Base-by-base conservation (phyloP, 2,888 invertebrate species). In the Cotesia congregata region DNA sequence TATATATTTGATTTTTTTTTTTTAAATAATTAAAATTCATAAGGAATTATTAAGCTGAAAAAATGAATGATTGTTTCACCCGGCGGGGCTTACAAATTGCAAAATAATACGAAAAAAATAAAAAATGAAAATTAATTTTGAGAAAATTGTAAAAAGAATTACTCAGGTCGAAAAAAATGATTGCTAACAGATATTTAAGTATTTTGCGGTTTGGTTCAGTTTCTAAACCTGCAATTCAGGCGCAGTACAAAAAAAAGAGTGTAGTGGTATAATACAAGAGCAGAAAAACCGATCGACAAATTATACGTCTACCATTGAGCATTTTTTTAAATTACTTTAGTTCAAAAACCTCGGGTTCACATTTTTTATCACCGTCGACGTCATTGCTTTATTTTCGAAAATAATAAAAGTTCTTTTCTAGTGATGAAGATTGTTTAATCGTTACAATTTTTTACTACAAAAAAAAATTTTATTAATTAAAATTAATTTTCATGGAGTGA, bases 161-260 rank as follows among this genome's bases (percentile, higher is more conserved):
- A 50, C 50, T 12, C 0, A 12, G 12, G 50, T 12, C 12, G 7
- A 50, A 50, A 50, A 12, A 50, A 50, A 50, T 12, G 6, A 50
- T 50, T 50, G 50, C 6, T 50, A 50, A 59, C 40, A 76, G 20
- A 41, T 70, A 72, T 68, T 39, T 61, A 68, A 40, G 40, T 62
- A 15, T 38, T 38, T 72, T 72, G 69, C 75, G 39, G 69, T 39
- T 17, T 59, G 38, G 67, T 69, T 61, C 69, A 68, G 41, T 41
- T 74, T 75, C 77, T 79, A 81, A 78, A 73, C 78, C 79, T 64
- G 64, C 77, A 78, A 77, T 81, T 77, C 78, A 65, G 60, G 69
- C 67, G 76, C 12, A 9, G 50, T 50, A 12, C 7, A 2, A 12
- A 50, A 50, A 50, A 50, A 50, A 12, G 12, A 12, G 50, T 30